phyloP scores from a whole-genome alignment of 30 jellyfish, hydroid and myxozoan genomes.

The Euphysa ruthae region DNA sequence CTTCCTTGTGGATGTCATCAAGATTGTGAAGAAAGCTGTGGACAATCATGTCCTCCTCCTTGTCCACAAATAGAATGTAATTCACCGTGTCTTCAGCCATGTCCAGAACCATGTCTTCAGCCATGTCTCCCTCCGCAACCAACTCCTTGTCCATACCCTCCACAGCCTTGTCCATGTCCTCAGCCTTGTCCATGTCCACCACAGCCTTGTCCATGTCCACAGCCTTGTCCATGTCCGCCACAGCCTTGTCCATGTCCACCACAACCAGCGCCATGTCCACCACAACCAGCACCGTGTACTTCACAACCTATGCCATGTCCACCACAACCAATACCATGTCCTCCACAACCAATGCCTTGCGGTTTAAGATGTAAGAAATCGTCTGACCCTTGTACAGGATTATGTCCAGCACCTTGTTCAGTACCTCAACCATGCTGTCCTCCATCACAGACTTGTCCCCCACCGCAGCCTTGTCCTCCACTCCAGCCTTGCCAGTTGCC shows the following conservation, averaged over 20 bases:
- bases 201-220: constrained; percentile 27
- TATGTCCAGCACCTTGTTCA: constrained; percentile 9
- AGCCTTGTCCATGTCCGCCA: constrained; percentile 21
- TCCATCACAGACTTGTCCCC: constrained; percentile 14
- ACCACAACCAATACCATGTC: constrained; percentile 30
- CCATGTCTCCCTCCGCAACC: constrained; percentile 46
- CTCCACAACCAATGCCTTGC: constrained; percentile 20
- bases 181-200: constrained; percentile 42
- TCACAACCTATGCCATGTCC: constrained; percentile 37
- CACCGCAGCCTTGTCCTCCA: constrained; percentile 25
- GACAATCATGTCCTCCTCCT: constrained; percentile 43
- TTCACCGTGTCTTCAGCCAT: constrained; percentile 56
- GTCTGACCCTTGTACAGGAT: constrained; percentile 6
- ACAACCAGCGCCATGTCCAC: constrained; percentile 45
- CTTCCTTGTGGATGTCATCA: constrained; percentile 27
- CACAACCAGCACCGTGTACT: constrained; percentile 43
- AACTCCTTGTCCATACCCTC: constrained; percentile 18
- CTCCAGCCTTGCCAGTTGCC: not conserved
- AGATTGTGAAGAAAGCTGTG: constrained; percentile 39
- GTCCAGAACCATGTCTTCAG: constrained; percentile 32
- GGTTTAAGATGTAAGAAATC: constrained; percentile 1
- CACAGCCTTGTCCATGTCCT: constrained; percentile 8
- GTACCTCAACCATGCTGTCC: constrained; percentile 12
- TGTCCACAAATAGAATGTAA: constrained; percentile 17
- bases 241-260: constrained; percentile 39